Evolutionary conservation across 2,888 invertebrate species (phyloP).

Genomic region (Cantharis rustica): DNA sequence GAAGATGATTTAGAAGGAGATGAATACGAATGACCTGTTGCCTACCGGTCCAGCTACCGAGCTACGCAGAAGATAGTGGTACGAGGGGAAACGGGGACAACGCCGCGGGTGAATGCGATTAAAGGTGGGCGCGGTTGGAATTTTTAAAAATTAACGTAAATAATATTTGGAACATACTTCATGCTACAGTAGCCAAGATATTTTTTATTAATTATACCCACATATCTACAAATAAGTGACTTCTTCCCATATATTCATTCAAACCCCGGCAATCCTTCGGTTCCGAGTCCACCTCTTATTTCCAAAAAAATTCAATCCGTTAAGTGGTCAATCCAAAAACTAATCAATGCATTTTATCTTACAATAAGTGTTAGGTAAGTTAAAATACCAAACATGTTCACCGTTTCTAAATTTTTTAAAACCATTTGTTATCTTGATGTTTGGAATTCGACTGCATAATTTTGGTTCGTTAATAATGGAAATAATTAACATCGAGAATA

Average conservation of each 20-base stretch:
- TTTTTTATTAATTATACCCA: background rate
- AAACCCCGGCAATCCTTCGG: background rate
- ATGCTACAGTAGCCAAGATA: slow-evolving; percentile 15
- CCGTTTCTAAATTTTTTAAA: background rate
- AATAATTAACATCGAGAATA: slow-evolving; percentile 2
- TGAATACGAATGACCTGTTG: slow-evolving; percentile 64
- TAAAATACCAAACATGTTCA: background rate
- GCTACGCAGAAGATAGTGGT: slow-evolving; percentile 59
- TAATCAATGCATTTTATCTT: background rate
- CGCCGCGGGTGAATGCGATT: slow-evolving; percentile 54
- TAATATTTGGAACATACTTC: slow-evolving; percentile 22
- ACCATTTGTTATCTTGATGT: slow-evolving; percentile 1
- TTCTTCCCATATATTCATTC: background rate
- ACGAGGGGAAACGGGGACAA: slow-evolving; percentile 48
- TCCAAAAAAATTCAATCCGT: background rate
- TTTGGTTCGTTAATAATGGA: slow-evolving; percentile 2
- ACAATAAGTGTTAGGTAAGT: background rate
- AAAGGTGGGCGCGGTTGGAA: slow-evolving; percentile 45
- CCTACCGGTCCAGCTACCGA: slow-evolving; percentile 66
- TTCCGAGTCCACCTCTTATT: background rate
- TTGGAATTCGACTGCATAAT: background rate
- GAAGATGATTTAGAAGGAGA: slow-evolving; percentile 51
- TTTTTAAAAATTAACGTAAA: slow-evolving; percentile 35
- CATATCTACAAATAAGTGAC: background rate
- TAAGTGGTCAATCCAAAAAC: background rate